Evolutionary conservation across 64 coral and sea anemone species (phyloP), one percentile per base, ranked within the genome.

Genomic region (Dendronephthya gigantea): DNA sequence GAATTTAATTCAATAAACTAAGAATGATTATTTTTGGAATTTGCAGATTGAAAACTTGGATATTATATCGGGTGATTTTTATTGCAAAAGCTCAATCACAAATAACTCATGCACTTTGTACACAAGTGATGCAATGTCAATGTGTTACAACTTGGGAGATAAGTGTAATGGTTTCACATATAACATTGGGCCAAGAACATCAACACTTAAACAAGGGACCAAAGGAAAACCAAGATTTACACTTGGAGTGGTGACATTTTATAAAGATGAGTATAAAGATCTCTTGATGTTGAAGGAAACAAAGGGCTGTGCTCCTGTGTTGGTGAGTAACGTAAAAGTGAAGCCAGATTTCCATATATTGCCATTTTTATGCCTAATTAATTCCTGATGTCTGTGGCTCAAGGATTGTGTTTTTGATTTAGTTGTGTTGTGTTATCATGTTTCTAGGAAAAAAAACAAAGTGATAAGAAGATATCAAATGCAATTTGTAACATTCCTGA

Each of bases 161-260:
- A 79, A 35, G 13, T 79, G 72, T 10, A 33, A 79, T 14, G 72
- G 72, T 29, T 79, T 79, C 22, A 79, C 72, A 29, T 79, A 14
- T 79, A 79, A 79, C 72, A 79, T 79, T 79, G 72, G 72, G 19
- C 72, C 72, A 33, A 79, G 36, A 79, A 79, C 72, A 34, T 29
- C 36, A 17, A 79, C 72, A 33, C 37, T 79, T 12, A 79, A 79
- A 39, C 2, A 33, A 14, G 32, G 36, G 1, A 29, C 29, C 1
- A 29, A 79, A 79, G 72, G 72, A 29, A 79, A 79, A 29, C 72
- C 72, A 79, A 79, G 2, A 79, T 79, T 79, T 79, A 34, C 15
- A 9, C 72, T 79, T 79, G 72, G 72, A 8, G 15, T 79, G 9
- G 30, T 9, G 29, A 79, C 72, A 9, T 36, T 79, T 79, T 79